phyloP scores from a whole-genome alignment of 2,888 invertebrate species.

The Callyntrura sp. region DNA sequence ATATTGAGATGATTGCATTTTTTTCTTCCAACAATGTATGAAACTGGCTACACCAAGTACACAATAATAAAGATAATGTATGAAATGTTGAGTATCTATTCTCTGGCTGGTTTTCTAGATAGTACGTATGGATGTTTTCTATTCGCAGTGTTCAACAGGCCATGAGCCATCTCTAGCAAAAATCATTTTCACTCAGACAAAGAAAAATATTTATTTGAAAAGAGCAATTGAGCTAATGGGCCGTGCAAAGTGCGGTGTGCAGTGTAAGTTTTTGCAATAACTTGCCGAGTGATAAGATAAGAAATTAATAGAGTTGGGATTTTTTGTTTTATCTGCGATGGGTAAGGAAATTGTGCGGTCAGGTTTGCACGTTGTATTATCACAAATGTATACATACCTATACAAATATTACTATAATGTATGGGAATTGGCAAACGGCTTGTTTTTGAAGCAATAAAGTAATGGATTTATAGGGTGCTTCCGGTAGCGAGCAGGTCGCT shows the following conservation, averaged over 20 bases:
- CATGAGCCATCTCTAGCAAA: neutral
- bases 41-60: neutral
- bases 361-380: neutral
- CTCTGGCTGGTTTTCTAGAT: neutral
- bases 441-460: neutral
- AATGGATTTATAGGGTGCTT: constrained; percentile 20
- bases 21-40: neutral
- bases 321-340: neutral
- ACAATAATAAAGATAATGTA: neutral
- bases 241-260: constrained; percentile 11
- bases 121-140: neutral
- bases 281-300: neutral
- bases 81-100: neutral
- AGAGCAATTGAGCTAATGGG: neutral
- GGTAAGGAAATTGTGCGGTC: neutral
- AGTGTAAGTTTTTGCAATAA: neutral
- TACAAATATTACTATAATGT: constrained; percentile 3
- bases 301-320: neutral
- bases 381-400: neutral
- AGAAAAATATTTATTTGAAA: neutral
- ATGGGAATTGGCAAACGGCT: neutral
- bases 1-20: constrained; percentile 41
- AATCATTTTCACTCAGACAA: neutral
- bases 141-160: constrained; percentile 31
- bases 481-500: neutral